Evolutionary conservation across 2,888 invertebrate species (phyloP), one percentile per base, ranked within the genome.

Genomic region (Hirudinaria manillensis): DNA sequence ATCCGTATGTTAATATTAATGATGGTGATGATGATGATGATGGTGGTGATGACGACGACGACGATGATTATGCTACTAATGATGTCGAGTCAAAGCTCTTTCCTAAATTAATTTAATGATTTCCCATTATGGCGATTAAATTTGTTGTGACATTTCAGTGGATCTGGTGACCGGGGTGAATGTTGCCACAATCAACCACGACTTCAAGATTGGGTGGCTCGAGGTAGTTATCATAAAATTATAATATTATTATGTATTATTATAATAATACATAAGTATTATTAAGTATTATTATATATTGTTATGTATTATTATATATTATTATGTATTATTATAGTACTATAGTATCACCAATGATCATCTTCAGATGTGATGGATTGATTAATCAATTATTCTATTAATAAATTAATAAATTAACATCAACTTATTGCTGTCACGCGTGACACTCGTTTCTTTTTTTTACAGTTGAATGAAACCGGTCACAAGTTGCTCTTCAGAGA

Each of bases 141-240:
- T 2, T 1, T 16, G 16, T 45, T 45, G n/a, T 45, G 10, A 45
- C 1, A 45, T 27, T 83, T 56, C 83, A 88, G 88, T 89, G 79
- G 89, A 90, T 81, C 82, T 90, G 68, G 81, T 86, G 13, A 86
- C 83, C 79, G 88, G 88, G 19, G 81, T 89, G 67, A 90, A 90
- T 80, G 85, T 92, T 66, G 90, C 90, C 0, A 93, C 94, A 83
- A 90, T 97, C 80, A 90, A 89, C 82, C 96, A 99, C 84, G 94
- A 95, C 82, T 91, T 93, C 0, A 92, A 95, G 82, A 91, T 98
- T 45, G 97, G 98, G 85, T 99, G 98, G 98, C 87, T 99, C 55
- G 98, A 98, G 84, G 86, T 84, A 76, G 77, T 55, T 27, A 10
- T 71, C 19, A n/a, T 16, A 53, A 53, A 53, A 53, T 53, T 53